These are phyloP conservation scores for Meliscaeva auricollis DNA, from an alignment of 2,888 invertebrate genomes.

Conservation along the genomic window DNA sequence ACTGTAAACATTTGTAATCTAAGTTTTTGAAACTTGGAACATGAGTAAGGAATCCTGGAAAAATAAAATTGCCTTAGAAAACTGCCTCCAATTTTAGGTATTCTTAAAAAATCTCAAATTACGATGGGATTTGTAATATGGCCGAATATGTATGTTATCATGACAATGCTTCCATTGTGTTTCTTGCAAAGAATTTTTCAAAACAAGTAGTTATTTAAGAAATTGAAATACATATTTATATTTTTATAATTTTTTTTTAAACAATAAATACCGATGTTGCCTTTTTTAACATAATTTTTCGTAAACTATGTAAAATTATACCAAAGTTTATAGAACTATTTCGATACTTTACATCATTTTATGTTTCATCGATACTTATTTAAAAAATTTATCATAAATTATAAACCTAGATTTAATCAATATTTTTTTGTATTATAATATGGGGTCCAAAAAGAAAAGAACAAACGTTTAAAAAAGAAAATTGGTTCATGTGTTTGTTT, in stretches of 20 bases:
- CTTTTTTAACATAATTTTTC: slow-evolving; percentile 63
- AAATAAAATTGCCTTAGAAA: too few relatives aligned
- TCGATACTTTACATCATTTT: slow-evolving; percentile 48
- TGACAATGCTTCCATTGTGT: slow-evolving; percentile 54
- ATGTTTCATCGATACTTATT: slow-evolving; percentile 41
- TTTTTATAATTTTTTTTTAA: slow-evolving; percentile 25
- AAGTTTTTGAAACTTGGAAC: too few relatives aligned
- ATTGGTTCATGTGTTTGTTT: neutral
- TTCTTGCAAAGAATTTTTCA: slow-evolving; percentile 8
- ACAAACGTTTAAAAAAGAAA: too few relatives aligned
- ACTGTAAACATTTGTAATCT: too few relatives aligned
- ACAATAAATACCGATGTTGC: slow-evolving; percentile 54
- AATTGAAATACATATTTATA: neutral
- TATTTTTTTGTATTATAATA: neutral
- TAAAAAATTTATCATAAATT: slow-evolving; percentile 8
- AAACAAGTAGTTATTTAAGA: neutral
- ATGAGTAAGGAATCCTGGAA: too few relatives aligned
- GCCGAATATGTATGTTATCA: too few relatives aligned
- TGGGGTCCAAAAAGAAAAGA: too few relatives aligned
- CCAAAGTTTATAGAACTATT: slow-evolving; percentile 73
- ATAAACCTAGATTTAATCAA: neutral
- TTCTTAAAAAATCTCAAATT: too few relatives aligned
- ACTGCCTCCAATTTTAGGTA: too few relatives aligned
- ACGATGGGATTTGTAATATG: too few relatives aligned
- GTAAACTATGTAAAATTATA: slow-evolving; percentile 69